phyloP scores from a whole-genome alignment of 2,888 invertebrate species.

The Melanophora roralis region DNA sequence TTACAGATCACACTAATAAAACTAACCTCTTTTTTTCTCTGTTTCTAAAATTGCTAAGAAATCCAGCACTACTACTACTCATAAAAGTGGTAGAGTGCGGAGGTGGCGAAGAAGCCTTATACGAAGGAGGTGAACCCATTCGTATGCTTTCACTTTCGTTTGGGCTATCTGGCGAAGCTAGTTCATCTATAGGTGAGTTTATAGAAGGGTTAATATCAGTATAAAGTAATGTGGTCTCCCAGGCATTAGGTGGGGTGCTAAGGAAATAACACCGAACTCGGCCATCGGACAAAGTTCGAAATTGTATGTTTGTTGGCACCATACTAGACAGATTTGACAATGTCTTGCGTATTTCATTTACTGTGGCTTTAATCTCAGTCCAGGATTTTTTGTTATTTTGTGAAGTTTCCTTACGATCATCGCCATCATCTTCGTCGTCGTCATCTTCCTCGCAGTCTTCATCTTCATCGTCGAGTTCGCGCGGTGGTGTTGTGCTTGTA shows the following conservation, averaged over 20 bases:
- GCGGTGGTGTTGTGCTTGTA: constrained; percentile 73
- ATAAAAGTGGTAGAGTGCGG: constrained; percentile 44
- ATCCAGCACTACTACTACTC: constrained; percentile 20
- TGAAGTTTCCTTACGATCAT: constrained; percentile 69
- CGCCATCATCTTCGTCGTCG: constrained; percentile 69
- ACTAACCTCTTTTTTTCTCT: constrained; percentile 44
- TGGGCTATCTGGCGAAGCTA: constrained; percentile 34
- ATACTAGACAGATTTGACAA: constrained; percentile 87
- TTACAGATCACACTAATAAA: background rate
- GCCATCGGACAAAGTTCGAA: constrained; percentile 87
- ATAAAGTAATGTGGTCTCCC: constrained; percentile 93
- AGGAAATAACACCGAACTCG: constrained; percentile 93
- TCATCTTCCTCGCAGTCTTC: constrained; percentile 70
- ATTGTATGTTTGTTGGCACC: constrained; percentile 89
- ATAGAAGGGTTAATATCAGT: constrained; percentile 84
- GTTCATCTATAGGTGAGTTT: constrained; percentile 66
- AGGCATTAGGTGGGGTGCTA: constrained; percentile 90
- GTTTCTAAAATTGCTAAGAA: constrained; percentile 6
- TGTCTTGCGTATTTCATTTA: constrained; percentile 88
- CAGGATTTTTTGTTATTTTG: constrained; percentile 80
- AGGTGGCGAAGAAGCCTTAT: constrained; percentile 63
- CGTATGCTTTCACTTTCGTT: constrained; percentile 49
- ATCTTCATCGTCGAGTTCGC: constrained; percentile 65
- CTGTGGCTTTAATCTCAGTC: constrained; percentile 88
- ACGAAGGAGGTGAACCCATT: constrained; percentile 53